Conservation (phyloP, 1,140 invertebrate genomes). For the Trialeurodes vaporariorum region DNA sequence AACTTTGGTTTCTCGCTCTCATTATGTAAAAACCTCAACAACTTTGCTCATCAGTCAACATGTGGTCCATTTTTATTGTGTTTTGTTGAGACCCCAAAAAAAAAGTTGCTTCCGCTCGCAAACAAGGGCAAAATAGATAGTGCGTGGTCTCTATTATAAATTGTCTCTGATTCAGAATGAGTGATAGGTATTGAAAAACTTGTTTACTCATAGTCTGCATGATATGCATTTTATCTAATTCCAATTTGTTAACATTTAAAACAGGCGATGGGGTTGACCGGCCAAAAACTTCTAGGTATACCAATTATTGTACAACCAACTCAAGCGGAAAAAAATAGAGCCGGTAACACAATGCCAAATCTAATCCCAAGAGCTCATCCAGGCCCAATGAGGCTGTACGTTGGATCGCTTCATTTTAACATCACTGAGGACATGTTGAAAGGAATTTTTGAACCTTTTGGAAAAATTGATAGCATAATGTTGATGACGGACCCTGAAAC, state of each 20-base stretch:
- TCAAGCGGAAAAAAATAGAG: constrained; percentile 95
- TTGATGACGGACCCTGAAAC: constrained; percentile 92
- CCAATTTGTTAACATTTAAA: too few relatives aligned
- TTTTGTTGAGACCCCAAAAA: too few relatives aligned
- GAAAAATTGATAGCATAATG: constrained; percentile 95
- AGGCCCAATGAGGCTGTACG: constrained; percentile 93
- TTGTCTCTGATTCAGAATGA: too few relatives aligned
- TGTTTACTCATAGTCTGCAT: too few relatives aligned
- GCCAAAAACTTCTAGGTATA: constrained; percentile 91
- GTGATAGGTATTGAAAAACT: too few relatives aligned
- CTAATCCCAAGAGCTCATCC: constrained; percentile 63
- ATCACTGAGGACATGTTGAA: constrained; percentile 98
- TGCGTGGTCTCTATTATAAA: too few relatives aligned
- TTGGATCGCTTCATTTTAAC: constrained; percentile 96
- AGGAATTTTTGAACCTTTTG: constrained; percentile 99
- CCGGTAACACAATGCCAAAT: constrained; percentile 73
- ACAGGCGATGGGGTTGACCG: constrained; percentile 88
- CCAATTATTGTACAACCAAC: constrained; percentile 98
- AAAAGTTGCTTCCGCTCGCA: too few relatives aligned
- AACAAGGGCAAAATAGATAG: too few relatives aligned
- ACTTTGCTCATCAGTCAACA: too few relatives aligned
- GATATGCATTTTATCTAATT: constrained; percentile 14
- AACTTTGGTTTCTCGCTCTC: too few relatives aligned
- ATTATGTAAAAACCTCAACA: too few relatives aligned
- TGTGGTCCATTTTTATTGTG: too few relatives aligned